Evolutionary conservation across 2,797 vertebrate species (phyloP).

Genomic region (Oryzias sinensis): DNA sequence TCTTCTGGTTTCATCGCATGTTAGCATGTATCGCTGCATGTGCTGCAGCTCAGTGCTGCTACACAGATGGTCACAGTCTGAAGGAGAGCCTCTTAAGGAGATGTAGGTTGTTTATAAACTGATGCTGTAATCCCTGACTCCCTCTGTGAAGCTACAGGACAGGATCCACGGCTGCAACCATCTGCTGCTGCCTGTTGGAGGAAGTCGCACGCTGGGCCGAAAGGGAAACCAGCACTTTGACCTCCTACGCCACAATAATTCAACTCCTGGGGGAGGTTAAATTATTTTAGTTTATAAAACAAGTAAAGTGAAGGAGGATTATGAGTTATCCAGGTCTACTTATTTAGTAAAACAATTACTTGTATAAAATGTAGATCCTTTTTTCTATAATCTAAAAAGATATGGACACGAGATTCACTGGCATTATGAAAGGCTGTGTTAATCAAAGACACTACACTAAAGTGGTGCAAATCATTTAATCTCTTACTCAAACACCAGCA

Average conservation of each 20-base stretch:
- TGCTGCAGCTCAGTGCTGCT: neutral
- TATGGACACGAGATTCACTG: too few species aligned
- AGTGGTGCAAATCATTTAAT: too few species aligned
- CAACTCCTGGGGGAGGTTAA: neutral
- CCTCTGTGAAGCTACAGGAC: conserved; percentile 34
- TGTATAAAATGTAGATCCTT: too few species aligned
- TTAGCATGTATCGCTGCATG: neutral
- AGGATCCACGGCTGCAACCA: conserved; percentile 34
- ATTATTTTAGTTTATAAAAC: conserved; percentile 3
- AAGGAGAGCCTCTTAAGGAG: conserved; percentile 24
- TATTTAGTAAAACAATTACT: neutral
- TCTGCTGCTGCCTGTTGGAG: conserved; percentile 41
- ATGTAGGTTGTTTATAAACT: conserved; percentile 34
- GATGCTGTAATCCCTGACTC: conserved; percentile 41
- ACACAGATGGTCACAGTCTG: neutral
- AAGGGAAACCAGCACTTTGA: neutral
- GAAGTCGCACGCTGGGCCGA: conserved; percentile 5
- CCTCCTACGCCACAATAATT: conserved; percentile 2
- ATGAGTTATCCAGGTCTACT: neutral
- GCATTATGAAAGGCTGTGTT: too few species aligned
- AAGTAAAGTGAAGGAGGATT: neutral
- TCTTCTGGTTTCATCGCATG: neutral
- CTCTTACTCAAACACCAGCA: too few species aligned
- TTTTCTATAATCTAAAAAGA: too few species aligned
- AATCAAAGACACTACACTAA: too few species aligned